Percentiles rank a stretch among this genome's conserved stretches.
Evolutionary conservation across 1,140 invertebrate species (phyloP).

Genomic region (Cydia amplana): DNA sequence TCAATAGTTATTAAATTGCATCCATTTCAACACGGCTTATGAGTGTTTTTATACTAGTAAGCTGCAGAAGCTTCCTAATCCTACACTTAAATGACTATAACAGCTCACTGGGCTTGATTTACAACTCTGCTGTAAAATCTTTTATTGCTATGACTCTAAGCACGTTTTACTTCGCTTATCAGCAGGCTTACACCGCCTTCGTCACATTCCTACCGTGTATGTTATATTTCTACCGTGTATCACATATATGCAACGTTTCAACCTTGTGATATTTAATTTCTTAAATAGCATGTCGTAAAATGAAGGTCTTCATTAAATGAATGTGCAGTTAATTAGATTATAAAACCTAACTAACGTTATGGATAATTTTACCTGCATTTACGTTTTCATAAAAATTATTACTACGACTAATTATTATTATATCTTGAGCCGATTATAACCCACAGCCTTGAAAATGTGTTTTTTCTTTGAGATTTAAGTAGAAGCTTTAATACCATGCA

Average conservation of each 20-base stretch:
- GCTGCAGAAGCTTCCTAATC: conserved; percentile 10
- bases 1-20: not conserved
- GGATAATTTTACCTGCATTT: too few relatives aligned
- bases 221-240: not conserved
- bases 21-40: not conserved
- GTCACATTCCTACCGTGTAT: conserved; percentile 14
- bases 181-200: not conserved
- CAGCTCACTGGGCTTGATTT: conserved; percentile 22
- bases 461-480: too few relatives aligned
- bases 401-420: too few relatives aligned
- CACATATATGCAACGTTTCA: not conserved
- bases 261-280: not conserved
- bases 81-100: conserved; percentile 25
- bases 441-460: too few relatives aligned
- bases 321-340: too few relatives aligned
- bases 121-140: conserved; percentile 22
- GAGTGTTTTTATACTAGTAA: not conserved
- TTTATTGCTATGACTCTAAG: conserved; percentile 32
- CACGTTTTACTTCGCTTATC: conserved; percentile 29
- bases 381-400: too few relatives aligned
- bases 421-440: too few relatives aligned
- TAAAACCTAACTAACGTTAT: too few relatives aligned
- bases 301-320: not conserved
- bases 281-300: not conserved
- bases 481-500: too few relatives aligned